These are phyloP conservation scores for Pectinophora gossypiella DNA, from an alignment of 1,140 invertebrate species.

Conservation along the genomic window DNA sequence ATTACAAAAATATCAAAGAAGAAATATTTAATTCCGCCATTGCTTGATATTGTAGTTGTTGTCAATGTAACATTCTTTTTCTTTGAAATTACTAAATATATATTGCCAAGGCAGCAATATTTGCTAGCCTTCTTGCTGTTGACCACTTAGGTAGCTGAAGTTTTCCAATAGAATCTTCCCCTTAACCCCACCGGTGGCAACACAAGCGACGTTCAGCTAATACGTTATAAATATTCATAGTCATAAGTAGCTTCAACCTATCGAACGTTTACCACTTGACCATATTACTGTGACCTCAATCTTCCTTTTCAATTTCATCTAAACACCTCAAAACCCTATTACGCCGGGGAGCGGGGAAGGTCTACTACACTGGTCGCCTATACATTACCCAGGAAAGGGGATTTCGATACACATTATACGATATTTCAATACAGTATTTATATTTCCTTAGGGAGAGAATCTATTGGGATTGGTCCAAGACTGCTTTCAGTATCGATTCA, in stretches of 20 bases:
- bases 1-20: too few relatives aligned
- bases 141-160: too few relatives aligned
- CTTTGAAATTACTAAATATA: too few relatives aligned
- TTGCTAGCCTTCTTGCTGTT: too few relatives aligned
- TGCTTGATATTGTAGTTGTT: too few relatives aligned
- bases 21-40: too few relatives aligned
- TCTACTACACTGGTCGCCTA: conserved; percentile 32
- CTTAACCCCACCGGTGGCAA: conserved; percentile 35
- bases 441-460: conserved; percentile 51
- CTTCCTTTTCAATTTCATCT: not conserved
- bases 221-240: conserved; percentile 71
- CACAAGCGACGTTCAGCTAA: conserved; percentile 46
- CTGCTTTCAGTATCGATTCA: too few relatives aligned
- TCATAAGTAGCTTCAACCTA: conserved; percentile 60
- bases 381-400: conserved; percentile 34
- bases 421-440: conserved; percentile 70
- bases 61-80: too few relatives aligned
- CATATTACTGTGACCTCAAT: conserved; percentile 27
- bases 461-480: too few relatives aligned
- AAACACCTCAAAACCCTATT: not conserved
- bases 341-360: conserved; percentile 7
- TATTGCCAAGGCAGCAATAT: too few relatives aligned
- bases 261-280: conserved; percentile 52
- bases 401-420: conserved; percentile 63
- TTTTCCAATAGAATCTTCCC: too few relatives aligned